A percentile compares a stretch with the other conserved stretches of the same genome.
Evolutionary conservation across 2,888 invertebrate genomes (phyloP).

Genomic region (Dioctria rufipes): DNA sequence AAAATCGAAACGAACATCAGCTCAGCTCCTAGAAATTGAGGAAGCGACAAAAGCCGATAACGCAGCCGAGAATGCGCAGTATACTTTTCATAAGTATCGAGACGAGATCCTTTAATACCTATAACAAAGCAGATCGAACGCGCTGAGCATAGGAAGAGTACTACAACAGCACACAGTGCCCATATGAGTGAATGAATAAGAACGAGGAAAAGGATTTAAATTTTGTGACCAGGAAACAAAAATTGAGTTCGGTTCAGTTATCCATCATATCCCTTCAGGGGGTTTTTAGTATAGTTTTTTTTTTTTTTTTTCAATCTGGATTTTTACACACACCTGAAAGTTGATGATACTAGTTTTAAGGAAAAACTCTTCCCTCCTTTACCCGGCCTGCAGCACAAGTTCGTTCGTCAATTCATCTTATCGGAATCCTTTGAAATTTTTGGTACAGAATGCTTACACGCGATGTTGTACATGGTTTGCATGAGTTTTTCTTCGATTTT

Average conservation of each 20-base stretch:
- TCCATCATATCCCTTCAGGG: not conserved
- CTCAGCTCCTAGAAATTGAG: slow-evolving; percentile 20
- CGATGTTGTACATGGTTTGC: not conserved
- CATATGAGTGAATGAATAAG: not conserved
- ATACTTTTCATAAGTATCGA: not conserved
- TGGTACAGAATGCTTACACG: not conserved
- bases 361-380: not conserved
- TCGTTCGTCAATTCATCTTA: not conserved
- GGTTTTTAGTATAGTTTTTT: not conserved
- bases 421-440: slow-evolving; percentile 10
- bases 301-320: slow-evolving; percentile 9
- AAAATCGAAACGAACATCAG: not conserved
- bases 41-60: slow-evolving; percentile 12
- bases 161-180: not conserved
- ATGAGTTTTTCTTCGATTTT: not conserved
- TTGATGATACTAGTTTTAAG: slow-evolving; percentile 10
- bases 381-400: not conserved
- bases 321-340: not conserved
- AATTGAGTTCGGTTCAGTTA: slow-evolving; percentile 30
- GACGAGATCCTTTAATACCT: no score
- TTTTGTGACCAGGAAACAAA: slow-evolving; percentile 23
- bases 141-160: not conserved
- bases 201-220: slow-evolving; percentile 33
- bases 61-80: no score
- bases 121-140: not conserved